Percentiles rank a stretch among this genome's conserved stretches.
Evolutionary conservation across 2,797 vertebrate genomes (phyloP).

Genomic region (Erethizon dorsatum): DNA sequence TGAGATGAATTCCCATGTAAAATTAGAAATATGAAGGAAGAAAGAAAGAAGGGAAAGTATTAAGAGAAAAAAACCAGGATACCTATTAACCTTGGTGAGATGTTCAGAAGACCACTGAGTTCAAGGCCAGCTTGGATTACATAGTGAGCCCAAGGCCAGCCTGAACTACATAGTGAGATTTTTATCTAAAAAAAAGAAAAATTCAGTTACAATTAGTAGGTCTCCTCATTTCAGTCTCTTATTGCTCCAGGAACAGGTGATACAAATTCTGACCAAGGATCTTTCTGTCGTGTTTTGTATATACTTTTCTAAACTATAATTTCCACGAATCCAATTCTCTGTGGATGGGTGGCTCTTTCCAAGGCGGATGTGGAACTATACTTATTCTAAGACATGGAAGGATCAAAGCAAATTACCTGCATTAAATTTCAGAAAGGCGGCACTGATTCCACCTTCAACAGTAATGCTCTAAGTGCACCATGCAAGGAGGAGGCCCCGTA

Average conservation of each 20-base stretch:
- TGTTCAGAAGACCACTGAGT: not conserved
- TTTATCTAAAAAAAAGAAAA: not conserved
- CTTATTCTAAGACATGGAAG: not conserved
- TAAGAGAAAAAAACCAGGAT: not conserved
- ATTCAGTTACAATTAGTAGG: not conserved
- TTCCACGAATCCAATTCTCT: not conserved
- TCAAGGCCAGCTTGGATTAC: too few species aligned
- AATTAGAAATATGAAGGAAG: not conserved
- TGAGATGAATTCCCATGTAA: not conserved
- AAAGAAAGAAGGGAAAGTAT: not conserved
- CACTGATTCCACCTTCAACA: not conserved
- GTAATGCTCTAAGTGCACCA: not conserved
- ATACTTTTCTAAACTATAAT: not conserved
- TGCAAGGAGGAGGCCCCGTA: not conserved
- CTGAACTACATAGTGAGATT: too few species aligned
- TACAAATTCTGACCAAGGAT: constrained; percentile 23
- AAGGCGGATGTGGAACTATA: not conserved
- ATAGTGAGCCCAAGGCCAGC: too few species aligned
- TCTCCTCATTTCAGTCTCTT: constrained; percentile 2
- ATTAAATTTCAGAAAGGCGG: constrained; percentile 24
- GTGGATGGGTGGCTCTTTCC: not conserved
- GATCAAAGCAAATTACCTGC: not conserved
- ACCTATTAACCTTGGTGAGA: not conserved
- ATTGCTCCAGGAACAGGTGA: not conserved
- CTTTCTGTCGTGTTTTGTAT: constrained; percentile 20